A percentile compares a stretch with the other conserved stretches of the same genome.
Evolutionary conservation across 2,888 invertebrate genomes (phyloP).

Genomic region (Lucinisca nassula): DNA sequence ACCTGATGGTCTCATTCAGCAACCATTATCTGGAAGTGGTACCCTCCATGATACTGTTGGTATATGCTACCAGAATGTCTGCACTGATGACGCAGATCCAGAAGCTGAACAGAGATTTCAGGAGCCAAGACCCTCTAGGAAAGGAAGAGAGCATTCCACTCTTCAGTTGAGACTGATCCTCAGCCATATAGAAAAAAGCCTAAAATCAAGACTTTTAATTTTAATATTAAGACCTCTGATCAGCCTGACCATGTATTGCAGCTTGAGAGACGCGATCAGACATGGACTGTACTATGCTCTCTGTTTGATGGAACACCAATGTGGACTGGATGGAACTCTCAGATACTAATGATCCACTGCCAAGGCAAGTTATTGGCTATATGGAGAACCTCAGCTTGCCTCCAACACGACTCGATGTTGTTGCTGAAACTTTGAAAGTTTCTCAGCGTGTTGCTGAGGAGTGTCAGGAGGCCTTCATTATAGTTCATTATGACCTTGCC

Average conservation of each 20-base stretch:
- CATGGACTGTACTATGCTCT: constrained; percentile 2
- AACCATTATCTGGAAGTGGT: constrained; percentile 50
- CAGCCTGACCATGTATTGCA: background rate
- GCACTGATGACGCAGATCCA: background rate
- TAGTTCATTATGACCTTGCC: constrained; percentile 43
- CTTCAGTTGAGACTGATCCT: background rate
- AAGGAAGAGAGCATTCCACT: background rate
- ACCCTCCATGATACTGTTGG: constrained; percentile 65
- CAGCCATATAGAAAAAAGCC: constrained; percentile 55
- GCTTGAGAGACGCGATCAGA: background rate
- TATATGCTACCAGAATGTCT: constrained; percentile 57
- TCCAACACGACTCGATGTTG: constrained; percentile 60
- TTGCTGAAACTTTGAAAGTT: constrained; percentile 55
- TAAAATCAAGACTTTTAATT: constrained; percentile 30
- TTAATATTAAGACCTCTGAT: background rate
- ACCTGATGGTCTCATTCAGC: constrained; percentile 42
- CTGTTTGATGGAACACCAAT: constrained; percentile 29
- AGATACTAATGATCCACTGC: constrained; percentile 44
- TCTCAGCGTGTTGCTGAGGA: constrained; percentile 53
- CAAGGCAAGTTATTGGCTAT: constrained; percentile 49
- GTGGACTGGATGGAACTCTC: constrained; percentile 64
- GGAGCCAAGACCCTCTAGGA: background rate
- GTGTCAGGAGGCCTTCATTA: constrained; percentile 31
- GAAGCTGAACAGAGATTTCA: no score
- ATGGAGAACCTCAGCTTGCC: constrained; percentile 56